Conservation (phyloP, 1,140 invertebrate genomes). For the Zaprionus kolodkinae region DNA sequence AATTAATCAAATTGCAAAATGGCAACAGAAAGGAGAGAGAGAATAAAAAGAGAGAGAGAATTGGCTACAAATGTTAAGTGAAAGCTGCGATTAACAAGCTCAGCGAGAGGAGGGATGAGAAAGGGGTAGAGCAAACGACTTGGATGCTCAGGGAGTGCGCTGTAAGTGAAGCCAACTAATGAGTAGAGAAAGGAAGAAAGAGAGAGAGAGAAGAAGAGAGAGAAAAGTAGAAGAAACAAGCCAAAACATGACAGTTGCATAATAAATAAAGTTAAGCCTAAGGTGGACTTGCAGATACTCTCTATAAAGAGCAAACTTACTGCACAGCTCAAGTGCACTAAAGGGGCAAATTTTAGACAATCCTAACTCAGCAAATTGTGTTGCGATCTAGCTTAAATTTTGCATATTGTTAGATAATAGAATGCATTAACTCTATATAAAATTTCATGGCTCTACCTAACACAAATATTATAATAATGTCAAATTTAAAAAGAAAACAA, state of each 20-base stretch:
- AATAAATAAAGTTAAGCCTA: background rate
- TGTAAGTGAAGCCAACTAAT: background rate
- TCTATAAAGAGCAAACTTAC: background rate
- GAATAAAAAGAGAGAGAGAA: conserved; percentile 3
- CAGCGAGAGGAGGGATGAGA: background rate
- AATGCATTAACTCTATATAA: background rate
- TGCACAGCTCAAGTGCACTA: too few species aligned
- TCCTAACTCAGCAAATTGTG: too few species aligned
- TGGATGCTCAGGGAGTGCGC: conserved; percentile 1
- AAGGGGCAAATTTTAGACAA: too few species aligned
- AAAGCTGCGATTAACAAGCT: conserved; percentile 23
- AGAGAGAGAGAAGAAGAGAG: background rate
- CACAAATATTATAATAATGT: too few species aligned
- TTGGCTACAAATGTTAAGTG: conserved; percentile 35
- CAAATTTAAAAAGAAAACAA: too few species aligned
- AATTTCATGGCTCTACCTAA: background rate
- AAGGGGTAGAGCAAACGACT: background rate
- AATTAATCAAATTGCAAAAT: conserved; percentile 79
- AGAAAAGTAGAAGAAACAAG: background rate
- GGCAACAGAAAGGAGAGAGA: conserved; percentile 15
- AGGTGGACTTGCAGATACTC: background rate
- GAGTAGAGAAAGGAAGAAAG: background rate
- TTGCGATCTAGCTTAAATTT: too few species aligned
- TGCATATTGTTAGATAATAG: background rate
- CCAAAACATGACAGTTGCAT: background rate